phyloP scores from a whole-genome alignment of 2,797 vertebrate genomes.

The Oreochromis mossambicus region DNA sequence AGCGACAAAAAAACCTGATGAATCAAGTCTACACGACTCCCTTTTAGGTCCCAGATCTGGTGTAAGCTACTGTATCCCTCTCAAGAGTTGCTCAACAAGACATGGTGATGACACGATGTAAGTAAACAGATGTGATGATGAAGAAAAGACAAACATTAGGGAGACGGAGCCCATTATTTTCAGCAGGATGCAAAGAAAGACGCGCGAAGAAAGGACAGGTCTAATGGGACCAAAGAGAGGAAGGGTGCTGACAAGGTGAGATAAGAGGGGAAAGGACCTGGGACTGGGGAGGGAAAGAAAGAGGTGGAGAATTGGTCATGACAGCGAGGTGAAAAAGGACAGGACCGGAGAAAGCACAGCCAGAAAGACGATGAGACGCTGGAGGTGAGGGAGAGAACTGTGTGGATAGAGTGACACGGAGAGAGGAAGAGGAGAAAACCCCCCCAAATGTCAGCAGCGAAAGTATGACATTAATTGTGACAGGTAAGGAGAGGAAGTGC shows the following conservation, averaged over 20 bases:
- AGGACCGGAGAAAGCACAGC: slow-evolving; percentile 7
- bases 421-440: not conserved
- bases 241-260: slow-evolving; percentile 11
- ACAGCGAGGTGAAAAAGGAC: slow-evolving; percentile 49
- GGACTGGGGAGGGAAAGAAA: slow-evolving; percentile 1
- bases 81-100: not conserved
- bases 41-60: not conserved
- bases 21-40: not conserved
- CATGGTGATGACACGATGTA: not conserved
- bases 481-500: slow-evolving; percentile 32
- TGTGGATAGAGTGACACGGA: slow-evolving; percentile 35
- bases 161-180: slow-evolving; percentile 16
- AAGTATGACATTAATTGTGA: slow-evolving; percentile 55
- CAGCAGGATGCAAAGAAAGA: slow-evolving; percentile 7
- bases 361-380: slow-evolving; percentile 1
- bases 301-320: slow-evolving; percentile 44
- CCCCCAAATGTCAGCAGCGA: slow-evolving; percentile 1
- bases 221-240: slow-evolving; percentile 1
- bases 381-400: slow-evolving; percentile 1
- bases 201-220: not conserved
- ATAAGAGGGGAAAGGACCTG: not conserved
- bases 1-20: not conserved
- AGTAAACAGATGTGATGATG: not conserved
- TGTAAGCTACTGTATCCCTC: not conserved
- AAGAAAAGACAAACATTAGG: not conserved